phyloP scores from a whole-genome alignment of 2,113 vertebrate species.

The Triplophysa dalaica region DNA sequence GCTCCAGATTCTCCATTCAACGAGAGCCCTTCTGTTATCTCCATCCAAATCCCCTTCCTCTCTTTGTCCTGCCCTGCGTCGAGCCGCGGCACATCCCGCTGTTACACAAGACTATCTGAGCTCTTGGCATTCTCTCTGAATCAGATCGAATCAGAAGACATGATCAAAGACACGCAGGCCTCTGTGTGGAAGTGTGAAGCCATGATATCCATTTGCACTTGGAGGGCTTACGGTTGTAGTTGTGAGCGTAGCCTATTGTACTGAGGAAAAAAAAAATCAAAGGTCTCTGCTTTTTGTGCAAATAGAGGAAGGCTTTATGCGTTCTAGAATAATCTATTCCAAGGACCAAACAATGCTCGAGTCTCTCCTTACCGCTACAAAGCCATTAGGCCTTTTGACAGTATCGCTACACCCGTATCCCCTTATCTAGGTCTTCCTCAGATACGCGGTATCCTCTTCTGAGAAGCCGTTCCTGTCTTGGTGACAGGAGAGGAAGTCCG shows the following conservation, averaged over 20 bases:
- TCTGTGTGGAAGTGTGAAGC: conserved; percentile 36
- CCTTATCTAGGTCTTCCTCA: conserved; percentile 41
- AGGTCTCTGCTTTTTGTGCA: conserved; percentile 15
- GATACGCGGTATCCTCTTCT: conserved; percentile 44
- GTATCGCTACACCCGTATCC: conserved; percentile 43
- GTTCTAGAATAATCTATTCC: conserved; percentile 44
- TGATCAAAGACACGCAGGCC: conserved; percentile 32
- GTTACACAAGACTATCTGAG: conserved; percentile 1
- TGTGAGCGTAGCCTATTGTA: conserved; percentile 13
- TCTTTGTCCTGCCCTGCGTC: background rate
- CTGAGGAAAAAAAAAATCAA: conserved; percentile 1
- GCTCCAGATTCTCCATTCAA: conserved; percentile 2
- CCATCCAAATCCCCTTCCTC: conserved; percentile 25
- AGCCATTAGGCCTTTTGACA: conserved; percentile 41
- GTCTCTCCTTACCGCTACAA: conserved; percentile 41
- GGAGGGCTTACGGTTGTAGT: conserved; percentile 6
- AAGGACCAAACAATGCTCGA: conserved; percentile 29
- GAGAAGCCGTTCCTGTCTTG: conserved; percentile 33
- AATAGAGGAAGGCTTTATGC: conserved; percentile 25
- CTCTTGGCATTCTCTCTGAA: conserved; percentile 4
- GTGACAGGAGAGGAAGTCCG: conserved; percentile 43
- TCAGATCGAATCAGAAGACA: conserved; percentile 34
- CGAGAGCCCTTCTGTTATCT: conserved; percentile 20
- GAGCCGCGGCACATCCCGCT: background rate
- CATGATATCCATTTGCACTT: conserved; percentile 20